Base-by-base conservation (phyloP, 2,888 invertebrate species). In the Mesorhabditis spiculigera region DNA sequence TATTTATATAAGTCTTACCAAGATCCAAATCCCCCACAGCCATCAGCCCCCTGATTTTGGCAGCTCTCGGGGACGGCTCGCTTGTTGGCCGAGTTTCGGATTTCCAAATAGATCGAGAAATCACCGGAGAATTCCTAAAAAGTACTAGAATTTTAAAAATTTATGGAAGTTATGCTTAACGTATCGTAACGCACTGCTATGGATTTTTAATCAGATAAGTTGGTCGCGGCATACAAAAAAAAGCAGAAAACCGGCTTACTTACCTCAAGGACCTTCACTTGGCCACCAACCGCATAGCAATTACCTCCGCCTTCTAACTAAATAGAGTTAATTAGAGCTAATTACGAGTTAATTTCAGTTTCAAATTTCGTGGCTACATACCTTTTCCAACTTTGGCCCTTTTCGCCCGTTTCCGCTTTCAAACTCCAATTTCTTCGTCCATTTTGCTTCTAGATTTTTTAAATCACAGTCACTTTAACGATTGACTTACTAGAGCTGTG, bases 21-120 rank as follows among this genome's bases (percentile, higher is more conserved):
- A 3, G 83, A 82, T 58, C 84, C 84, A 61, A 84, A 80, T 16
- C 83, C 83, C 58, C 83, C 83, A 67, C 85, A 85, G 5, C 85
- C 85, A 65, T 81, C 81, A 5, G 76, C 74, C 4, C 77, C 73
- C 58, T 82, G 84, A 62, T 80, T 78, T 4, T 74, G 72, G 69
- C 85, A 85, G 28, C 75, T 77, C 71, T 85, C 85, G 5, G 85
- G 85, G n/a, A 84, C 80, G 28, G 81, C 75, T 44, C 77, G 79
- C 70, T 81, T 83, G 68, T 80, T 82, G n/a, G 82, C 83, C 6
- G 82, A 76, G 64, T 77, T 81, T 58, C 82, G 76, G 43, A 85
- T 71, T 68, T 85, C 85, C 16, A 85, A 68, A 65, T 82, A 85
- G 63, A 85, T 81, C 16, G 82, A 82, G 73, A 85, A 85, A 63